Evolutionary conservation across 2,797 vertebrate species (phyloP), one percentile per base, ranked within the genome.

Genomic region (Alfaro cultratus): DNA sequence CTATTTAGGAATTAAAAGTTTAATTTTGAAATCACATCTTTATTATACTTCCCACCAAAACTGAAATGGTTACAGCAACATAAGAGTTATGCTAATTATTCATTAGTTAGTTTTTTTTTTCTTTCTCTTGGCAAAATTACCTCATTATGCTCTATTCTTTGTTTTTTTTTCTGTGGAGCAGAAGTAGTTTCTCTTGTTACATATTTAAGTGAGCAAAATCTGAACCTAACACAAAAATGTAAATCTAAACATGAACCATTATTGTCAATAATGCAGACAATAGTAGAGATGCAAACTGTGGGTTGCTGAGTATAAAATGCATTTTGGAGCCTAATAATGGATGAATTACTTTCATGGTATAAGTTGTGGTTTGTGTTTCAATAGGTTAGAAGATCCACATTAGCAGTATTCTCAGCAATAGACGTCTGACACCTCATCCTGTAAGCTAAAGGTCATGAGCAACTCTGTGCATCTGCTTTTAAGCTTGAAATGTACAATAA

Each of bases 21-120:
- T 88, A 71, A 82, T 88, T 91, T 82, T 84, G 64, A 86, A 77
- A 85, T 68, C 75, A 74, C 73, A 82, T 78, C 43, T 83, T 87
- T 67, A 34, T 39, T 70, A n/a, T 53, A 73, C n/a, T 76, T 76
- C 34, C 74, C 76, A 82, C 43, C 41, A 67, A 39, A 87, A 73
- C 39, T 57, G 55, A 57, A 60, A n/a, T 60, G n/a, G 55, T 29
- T 60, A 57, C 11, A n/a, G 11, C 55, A 57, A 29, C 55, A 57
- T 29, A n/a, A n/a, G n/a, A 4, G 12, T 29, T 57, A 29, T 10
- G 15, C 7, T 64, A 36, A 36, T 64, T 67, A 39, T 67, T 39
- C 9, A 21, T 1, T 16, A 67, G 62, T 1, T 16, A 39, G 9
- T 1, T 12, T 29, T 36, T 23, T 39, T 23, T 23, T 4, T 21